Conservation (phyloP, 1,140 invertebrate species). For the Tyrophagus putrescentiae region DNA sequence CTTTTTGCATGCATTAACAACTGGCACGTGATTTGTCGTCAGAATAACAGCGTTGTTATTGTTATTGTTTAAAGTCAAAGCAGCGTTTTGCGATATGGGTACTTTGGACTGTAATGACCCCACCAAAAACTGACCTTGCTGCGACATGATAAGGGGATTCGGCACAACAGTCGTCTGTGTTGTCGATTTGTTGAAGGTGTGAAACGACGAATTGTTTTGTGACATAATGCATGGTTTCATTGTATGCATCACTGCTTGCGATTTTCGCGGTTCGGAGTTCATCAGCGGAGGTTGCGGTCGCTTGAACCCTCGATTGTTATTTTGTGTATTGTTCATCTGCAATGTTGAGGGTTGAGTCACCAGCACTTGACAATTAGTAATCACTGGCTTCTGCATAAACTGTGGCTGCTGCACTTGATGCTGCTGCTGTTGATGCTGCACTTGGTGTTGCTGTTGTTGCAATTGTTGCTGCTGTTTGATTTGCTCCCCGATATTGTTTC, state of each 20-base stretch:
- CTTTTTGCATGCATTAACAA: not conserved
- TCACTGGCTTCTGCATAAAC: not conserved
- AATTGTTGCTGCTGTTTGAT: not conserved
- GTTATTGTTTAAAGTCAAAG: too few species aligned
- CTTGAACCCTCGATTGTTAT: not conserved
- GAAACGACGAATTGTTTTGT: too few species aligned
- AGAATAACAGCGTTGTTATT: not conserved
- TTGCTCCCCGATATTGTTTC: not conserved
- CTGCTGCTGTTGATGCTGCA: not conserved
- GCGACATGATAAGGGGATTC: too few species aligned
- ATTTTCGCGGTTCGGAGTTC: too few species aligned
- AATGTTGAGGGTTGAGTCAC: not conserved
- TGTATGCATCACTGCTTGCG: too few species aligned
- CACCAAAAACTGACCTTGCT: too few species aligned
- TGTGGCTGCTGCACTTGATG: slow-evolving; percentile 1
- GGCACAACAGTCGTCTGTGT: too few species aligned
- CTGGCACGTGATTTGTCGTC: not conserved
- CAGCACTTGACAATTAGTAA: not conserved
- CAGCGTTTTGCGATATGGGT: too few species aligned
- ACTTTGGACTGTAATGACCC: too few species aligned
- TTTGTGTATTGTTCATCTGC: not conserved
- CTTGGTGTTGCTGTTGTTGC: not conserved
- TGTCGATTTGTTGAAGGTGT: too few species aligned
- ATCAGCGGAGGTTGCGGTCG: not conserved
- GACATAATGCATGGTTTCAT: too few species aligned